Percentiles rank a stretch among this genome's conserved stretches.
These are phyloP conservation scores for Platynereis dumerilii DNA, from an alignment of 2,888 invertebrate species.

Conservation along the genomic window DNA sequence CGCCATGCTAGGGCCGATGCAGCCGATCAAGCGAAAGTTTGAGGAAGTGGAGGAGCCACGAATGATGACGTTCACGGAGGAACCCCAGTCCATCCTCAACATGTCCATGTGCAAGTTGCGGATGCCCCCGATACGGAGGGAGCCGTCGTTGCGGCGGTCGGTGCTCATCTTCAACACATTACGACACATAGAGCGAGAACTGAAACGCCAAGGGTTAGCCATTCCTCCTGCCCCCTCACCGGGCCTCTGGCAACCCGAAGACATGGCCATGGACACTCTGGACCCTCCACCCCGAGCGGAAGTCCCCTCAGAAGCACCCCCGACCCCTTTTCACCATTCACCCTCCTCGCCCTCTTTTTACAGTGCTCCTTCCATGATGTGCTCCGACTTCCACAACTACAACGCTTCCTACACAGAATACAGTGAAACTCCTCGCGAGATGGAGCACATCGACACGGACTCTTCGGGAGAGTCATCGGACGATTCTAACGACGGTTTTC, in stretches of 20 bases:
- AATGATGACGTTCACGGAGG: slow-evolving; percentile 10
- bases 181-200: slow-evolving; percentile 82
- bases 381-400: neutral
- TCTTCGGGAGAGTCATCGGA: neutral
- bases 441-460: neutral
- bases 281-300: slow-evolving; percentile 17
- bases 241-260: slow-evolving; percentile 32
- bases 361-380: neutral
- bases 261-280: slow-evolving; percentile 16
- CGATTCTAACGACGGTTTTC: slow-evolving; percentile 7
- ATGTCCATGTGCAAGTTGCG: slow-evolving; percentile 88
- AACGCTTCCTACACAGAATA: neutral
- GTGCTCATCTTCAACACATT: slow-evolving; percentile 93
- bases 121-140: slow-evolving; percentile 64
- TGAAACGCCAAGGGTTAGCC: slow-evolving; percentile 67
- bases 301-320: neutral
- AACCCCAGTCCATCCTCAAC: slow-evolving; percentile 86
- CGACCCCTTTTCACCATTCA: slow-evolving; percentile 1
- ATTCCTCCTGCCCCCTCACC: slow-evolving; percentile 36
- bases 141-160: slow-evolving; percentile 86
- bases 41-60: slow-evolving; percentile 20
- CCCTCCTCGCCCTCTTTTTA: neutral
- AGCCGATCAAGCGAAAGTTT: slow-evolving; percentile 19
- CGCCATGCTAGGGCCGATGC: slow-evolving; percentile 9
- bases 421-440: neutral